A percentile compares a stretch with the other conserved stretches of the same genome.
phyloP scores from a whole-genome alignment of 2,797 vertebrate genomes.

The Sphenodon punctatus region DNA sequence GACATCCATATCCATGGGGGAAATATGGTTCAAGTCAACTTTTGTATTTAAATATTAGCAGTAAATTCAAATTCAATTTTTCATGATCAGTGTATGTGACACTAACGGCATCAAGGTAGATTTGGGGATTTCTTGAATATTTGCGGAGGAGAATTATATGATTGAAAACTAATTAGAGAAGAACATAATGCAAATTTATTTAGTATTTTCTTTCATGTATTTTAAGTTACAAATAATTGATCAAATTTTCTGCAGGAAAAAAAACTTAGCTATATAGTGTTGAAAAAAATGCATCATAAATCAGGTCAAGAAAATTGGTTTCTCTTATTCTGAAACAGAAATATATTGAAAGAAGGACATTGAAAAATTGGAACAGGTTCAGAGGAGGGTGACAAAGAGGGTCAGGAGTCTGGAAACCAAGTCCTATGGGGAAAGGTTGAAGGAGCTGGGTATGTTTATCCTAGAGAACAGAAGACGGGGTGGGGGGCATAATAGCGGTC shows the following conservation, averaged over 20 bases:
- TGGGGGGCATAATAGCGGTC: no score
- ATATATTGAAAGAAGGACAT: slow-evolving; percentile 42
- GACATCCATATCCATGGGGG: slow-evolving; percentile 69
- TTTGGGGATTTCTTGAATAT: slow-evolving; percentile 65
- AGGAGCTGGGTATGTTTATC: no score
- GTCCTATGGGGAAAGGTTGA: no score
- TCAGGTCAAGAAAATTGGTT: slow-evolving; percentile 52
- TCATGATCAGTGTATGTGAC: slow-evolving; percentile 65
- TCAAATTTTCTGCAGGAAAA: slow-evolving; percentile 52
- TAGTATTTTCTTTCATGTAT: slow-evolving; percentile 67
- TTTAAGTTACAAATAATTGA: slow-evolving; percentile 68
- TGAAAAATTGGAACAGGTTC: no score
- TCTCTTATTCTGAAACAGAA: slow-evolving; percentile 27
- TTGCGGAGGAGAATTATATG: slow-evolving; percentile 66
- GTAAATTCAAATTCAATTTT: slow-evolving; percentile 73
- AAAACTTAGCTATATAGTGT: slow-evolving; percentile 1
- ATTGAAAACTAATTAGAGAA: slow-evolving; percentile 70
- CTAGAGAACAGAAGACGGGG: no score
- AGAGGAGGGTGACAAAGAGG: no score
- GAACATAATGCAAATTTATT: slow-evolving; percentile 63
- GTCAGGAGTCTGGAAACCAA: no score
- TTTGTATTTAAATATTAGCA: slow-evolving; percentile 72
- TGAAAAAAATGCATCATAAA: slow-evolving; percentile 54
- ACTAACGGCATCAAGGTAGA: slow-evolving; percentile 72
- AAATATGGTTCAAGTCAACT: slow-evolving; percentile 67